Conservation (phyloP, 2,113 vertebrate genomes). For the Plestiodon gilberti region DNA sequence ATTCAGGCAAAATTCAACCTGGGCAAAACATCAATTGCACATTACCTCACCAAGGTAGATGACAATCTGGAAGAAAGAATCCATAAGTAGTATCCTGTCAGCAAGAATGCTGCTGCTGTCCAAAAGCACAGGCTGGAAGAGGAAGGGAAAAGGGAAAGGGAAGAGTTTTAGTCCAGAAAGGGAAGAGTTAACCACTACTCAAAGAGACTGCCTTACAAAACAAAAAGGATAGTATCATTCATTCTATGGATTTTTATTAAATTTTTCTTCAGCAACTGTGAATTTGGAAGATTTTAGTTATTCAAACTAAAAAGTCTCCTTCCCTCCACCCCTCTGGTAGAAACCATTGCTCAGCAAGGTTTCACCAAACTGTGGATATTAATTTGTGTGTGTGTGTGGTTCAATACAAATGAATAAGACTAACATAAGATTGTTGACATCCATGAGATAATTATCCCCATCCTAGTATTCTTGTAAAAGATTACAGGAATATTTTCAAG, state of each 20-base stretch:
- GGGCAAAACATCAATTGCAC: accelerated
- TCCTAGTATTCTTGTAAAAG: not conserved
- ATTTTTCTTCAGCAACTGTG: not conserved
- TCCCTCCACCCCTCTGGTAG: not conserved
- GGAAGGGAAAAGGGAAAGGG: conserved; percentile 6
- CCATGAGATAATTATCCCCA: not conserved
- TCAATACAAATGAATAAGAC: not conserved
- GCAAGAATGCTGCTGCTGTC: conserved; percentile 98
- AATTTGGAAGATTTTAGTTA: not conserved
- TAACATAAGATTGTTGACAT: not conserved
- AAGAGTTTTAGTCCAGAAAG: conserved; percentile 17
- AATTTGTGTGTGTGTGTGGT: not conserved
- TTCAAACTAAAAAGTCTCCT: not conserved
- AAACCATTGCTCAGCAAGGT: not conserved
- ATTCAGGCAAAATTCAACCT: not conserved
- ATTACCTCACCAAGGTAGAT: conserved; percentile 96
- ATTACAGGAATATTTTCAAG: not conserved
- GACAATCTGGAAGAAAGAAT: conserved; percentile 98
- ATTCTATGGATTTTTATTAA: not conserved
- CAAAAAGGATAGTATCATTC: too few species aligned
- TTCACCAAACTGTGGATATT: not conserved
- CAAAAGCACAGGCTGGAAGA: conserved; percentile 90
- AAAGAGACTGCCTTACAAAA: not conserved
- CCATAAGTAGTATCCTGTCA: conserved; percentile 96
- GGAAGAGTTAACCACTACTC: not conserved